Base-by-base conservation (phyloP, 1,140 invertebrate species). In the Eumaeus atala region DNA sequence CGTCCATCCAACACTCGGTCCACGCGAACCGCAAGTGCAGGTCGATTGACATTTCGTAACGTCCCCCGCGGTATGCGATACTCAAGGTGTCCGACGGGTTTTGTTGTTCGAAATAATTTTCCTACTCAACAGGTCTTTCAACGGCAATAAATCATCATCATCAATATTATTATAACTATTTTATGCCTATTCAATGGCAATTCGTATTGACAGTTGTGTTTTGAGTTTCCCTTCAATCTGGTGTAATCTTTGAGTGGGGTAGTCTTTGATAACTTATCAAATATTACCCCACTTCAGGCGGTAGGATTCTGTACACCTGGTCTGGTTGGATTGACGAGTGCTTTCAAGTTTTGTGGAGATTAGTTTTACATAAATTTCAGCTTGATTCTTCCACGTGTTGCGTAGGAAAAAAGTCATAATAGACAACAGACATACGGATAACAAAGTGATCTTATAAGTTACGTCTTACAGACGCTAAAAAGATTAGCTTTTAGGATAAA, bases 21-120 rank as follows among this genome's bases (percentile, higher is more conserved):
- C 14, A 40, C 14, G 14, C n/a, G 2, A 4, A 11, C n/a, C n/a
- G n/a, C n/a, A n/a, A n/a, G n/a, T n/a, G n/a, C n/a, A n/a, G n/a
- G n/a, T n/a, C n/a, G n/a, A n/a, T n/a, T 14, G 38, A 40, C 38
- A 40, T 40, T 40, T 40, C 38, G n/a, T 14, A 28, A n/a, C 38
- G n/a, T 7, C 5, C 38, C 38, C 38, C 38, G 38, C 38, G 38
- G 38, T 8, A n/a, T 14, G n/a, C n/a, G 38, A 12, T 40, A 40
- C 14, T 40, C n/a, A 12, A 40, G 12, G n/a, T 14, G 38, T n/a
- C n/a, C 21, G 6, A 2, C 21, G 21, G 21, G 2, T 28, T 6
- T 28, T 6, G 11, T n/a, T n/a, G n/a, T n/a, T n/a, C n/a, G n/a
- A n/a, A n/a, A n/a, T n/a, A 10, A 14, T 40, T 11, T 12, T 12